Evolutionary conservation across 2,888 invertebrate species (phyloP).

Genomic region (Apoda limacodes): DNA sequence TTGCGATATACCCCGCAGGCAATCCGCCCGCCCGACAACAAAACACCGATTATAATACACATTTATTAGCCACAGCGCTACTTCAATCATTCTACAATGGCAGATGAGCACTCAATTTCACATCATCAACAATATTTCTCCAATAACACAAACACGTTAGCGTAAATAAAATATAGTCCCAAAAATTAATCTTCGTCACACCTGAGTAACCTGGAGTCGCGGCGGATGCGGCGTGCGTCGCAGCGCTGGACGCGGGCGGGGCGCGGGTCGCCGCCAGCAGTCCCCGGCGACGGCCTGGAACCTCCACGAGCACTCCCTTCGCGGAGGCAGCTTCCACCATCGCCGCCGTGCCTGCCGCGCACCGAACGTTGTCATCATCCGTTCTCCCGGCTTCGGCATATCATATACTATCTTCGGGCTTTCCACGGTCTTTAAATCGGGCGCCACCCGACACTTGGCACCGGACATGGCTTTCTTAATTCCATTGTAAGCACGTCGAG

Average conservation of each 20-base stretch:
- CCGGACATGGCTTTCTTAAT: slow-evolving; percentile 49
- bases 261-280: slow-evolving; percentile 39
- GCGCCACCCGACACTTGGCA: slow-evolving; percentile 50
- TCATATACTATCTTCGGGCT: slow-evolving; percentile 61
- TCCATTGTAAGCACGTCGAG: slow-evolving; percentile 40
- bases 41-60: slow-evolving; percentile 61
- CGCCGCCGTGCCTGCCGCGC: slow-evolving; percentile 35
- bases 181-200: slow-evolving; percentile 36
- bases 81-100: slow-evolving; percentile 46
- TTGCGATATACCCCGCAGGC: slow-evolving; percentile 34
- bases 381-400: slow-evolving; percentile 51
- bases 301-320: slow-evolving; percentile 34
- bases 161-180: slow-evolving; percentile 11
- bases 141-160: too few relatives aligned
- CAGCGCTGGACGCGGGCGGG: slow-evolving; percentile 27
- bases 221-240: slow-evolving; percentile 41
- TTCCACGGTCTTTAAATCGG: slow-evolving; percentile 40
- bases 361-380: slow-evolving; percentile 57
- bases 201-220: slow-evolving; percentile 62
- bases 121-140: slow-evolving; percentile 7
- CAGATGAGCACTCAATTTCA: slow-evolving; percentile 15
- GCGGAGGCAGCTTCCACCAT: slow-evolving; percentile 45
- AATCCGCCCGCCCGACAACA: slow-evolving; percentile 45
- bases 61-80: slow-evolving; percentile 63
- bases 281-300: slow-evolving; percentile 39